Base-by-base conservation (phyloP, 2,113 vertebrate species). In the Myotis brandtii region DNA sequence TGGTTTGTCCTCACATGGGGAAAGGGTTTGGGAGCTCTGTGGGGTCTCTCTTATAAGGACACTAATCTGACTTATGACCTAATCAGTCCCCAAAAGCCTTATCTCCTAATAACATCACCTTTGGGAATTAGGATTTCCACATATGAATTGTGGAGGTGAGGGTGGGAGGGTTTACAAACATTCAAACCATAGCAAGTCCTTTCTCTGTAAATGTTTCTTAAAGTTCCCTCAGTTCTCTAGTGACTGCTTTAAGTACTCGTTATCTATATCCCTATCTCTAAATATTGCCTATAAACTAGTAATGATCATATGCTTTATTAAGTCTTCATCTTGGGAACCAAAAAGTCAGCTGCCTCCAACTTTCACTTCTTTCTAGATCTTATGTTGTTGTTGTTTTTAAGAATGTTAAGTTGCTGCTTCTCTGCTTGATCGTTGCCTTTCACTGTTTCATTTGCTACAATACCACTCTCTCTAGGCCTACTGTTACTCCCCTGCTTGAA, bases 241-340 rank as follows among this genome's bases (percentile, higher is more conserved):
- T 86, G 43, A 95, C 59, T 84, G 18, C 86, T 59, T 16, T 79
- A 34, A 81, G 20, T 67, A 56, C 64, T 64, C 56, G 40, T 69
- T 85, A 88, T 46, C 14, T 88, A 7, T 85, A 64, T 81, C 84
- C 32, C 83, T 84, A 2, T 59, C 18, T 92, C 79, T 86, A 82
- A 81, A 46, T 92, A 54, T 92, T 77, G 59, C 76, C 40, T 92
- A 8, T 89, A 77, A 91, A 67, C 43, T 56, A 50, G 11, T 59
- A 83, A 37, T 89, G 43, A 80, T 86, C 62, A n/a, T 70, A 13
- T 93, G 48, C 90, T 90, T 90, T 87, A 84, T 94, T 92, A 92
- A 86, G 40, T 86, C 69, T 34, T 91, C 37, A 81, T 40, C 37
- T 80, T 85, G 25, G 34, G 64, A 88, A 93, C 52, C 16, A 54